Conservation (phyloP, 2,888 invertebrate species). For the Idaea biselata region DNA sequence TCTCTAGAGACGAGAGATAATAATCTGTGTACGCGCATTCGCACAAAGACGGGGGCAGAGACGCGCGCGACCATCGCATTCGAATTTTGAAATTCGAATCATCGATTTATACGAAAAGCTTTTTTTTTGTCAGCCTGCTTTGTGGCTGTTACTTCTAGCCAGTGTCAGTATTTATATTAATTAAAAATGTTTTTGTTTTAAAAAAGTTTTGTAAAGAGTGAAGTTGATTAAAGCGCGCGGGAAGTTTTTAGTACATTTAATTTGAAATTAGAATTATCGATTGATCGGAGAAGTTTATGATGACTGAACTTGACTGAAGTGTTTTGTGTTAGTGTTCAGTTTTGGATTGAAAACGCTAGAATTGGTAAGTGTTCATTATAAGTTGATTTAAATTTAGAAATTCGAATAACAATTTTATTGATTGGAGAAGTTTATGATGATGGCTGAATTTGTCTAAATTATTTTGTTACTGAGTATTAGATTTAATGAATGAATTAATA, state of each 20-base stretch:
- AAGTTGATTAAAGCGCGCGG: too few species aligned
- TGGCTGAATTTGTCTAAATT: too few species aligned
- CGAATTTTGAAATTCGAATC: slow-evolving; percentile 27
- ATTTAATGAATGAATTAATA: too few species aligned
- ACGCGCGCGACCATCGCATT: slow-evolving; percentile 52
- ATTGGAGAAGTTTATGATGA: too few species aligned
- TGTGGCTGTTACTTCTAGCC: too few species aligned
- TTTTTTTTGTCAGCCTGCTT: neutral
- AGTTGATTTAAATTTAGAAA: too few species aligned
- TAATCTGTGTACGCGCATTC: slow-evolving; percentile 54
- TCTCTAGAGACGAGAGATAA: slow-evolving; percentile 34
- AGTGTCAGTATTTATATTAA: too few species aligned
- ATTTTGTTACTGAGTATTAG: too few species aligned
- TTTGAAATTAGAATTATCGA: neutral
- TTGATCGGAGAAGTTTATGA: neutral
- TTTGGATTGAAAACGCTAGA: neutral
- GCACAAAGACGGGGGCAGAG: slow-evolving; percentile 48
- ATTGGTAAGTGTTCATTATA: neutral
- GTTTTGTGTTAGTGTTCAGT: neutral
- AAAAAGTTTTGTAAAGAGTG: too few species aligned
- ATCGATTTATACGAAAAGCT: neutral
- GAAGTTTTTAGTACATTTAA: too few species aligned
- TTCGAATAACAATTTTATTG: too few species aligned
- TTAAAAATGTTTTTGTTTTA: too few species aligned
- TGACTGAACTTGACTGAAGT: neutral